Conservation (phyloP, 2,888 invertebrate species). For the Augochlorella aurata region DNA sequence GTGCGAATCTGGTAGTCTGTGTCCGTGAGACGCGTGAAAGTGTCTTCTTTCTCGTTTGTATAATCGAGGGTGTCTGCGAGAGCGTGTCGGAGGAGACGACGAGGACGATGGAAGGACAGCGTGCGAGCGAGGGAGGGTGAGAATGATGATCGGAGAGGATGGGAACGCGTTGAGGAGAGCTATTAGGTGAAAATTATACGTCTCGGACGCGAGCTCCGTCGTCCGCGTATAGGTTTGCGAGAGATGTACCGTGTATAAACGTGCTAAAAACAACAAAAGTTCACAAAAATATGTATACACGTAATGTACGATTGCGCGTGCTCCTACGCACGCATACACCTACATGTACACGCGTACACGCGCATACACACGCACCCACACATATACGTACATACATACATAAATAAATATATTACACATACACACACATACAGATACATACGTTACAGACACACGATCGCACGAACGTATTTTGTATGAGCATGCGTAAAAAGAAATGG, state of each 20-base stretch:
- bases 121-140: too few species aligned
- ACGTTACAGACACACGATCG: conserved; percentile 52
- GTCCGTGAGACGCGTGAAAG: conserved; percentile 65
- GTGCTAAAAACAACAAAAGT: conserved; percentile 19
- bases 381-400: conserved; percentile 11
- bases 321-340: conserved; percentile 22
- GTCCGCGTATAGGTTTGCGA: conserved; percentile 46
- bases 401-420: conserved; percentile 16
- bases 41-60: conserved; percentile 49
- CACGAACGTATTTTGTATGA: conserved; percentile 75
- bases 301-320: conserved; percentile 22
- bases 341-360: conserved; percentile 13
- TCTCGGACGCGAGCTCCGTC: conserved; percentile 27
- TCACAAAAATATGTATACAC: conserved; percentile 12
- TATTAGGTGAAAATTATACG: conserved; percentile 31
- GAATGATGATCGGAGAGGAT: neutral
- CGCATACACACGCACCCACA: conserved; percentile 25
- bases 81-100: conserved; percentile 37
- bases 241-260: conserved; percentile 38
- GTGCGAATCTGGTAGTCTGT: conserved; percentile 80
- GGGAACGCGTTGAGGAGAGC: neutral
- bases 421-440: conserved; percentile 32
- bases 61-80: conserved; percentile 39
- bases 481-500: conserved; percentile 66
- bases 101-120: conserved; percentile 20